phyloP scores from a whole-genome alignment of 1,140 invertebrate species.

The Pentalonia nigronervosa region DNA sequence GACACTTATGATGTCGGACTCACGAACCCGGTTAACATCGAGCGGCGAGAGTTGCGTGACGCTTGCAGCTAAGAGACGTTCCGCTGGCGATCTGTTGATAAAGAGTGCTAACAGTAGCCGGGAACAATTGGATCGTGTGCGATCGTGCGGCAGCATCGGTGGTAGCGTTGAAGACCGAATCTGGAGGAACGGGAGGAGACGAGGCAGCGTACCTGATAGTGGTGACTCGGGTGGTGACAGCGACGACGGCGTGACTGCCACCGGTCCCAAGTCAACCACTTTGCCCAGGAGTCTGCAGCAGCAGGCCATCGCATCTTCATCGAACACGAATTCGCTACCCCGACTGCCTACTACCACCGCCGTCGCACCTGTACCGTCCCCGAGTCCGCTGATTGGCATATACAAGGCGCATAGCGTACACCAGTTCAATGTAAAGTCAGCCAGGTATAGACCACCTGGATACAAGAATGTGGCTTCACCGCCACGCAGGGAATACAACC shows the following conservation, averaged over 20 bases:
- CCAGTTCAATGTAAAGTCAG: constrained; percentile 79
- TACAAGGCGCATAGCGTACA: constrained; percentile 75
- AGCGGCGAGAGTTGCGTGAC: constrained; percentile 72
- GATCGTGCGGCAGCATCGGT: constrained; percentile 83
- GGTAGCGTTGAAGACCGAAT: constrained; percentile 70
- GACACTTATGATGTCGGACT: constrained; percentile 81
- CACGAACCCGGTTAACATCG: constrained; percentile 73
- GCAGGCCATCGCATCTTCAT: constrained; percentile 63
- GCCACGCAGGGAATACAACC: constrained; percentile 62
- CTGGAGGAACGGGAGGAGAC: constrained; percentile 67
- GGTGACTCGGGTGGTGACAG: constrained; percentile 69
- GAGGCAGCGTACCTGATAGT: constrained; percentile 75
- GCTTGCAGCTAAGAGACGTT: constrained; percentile 77
- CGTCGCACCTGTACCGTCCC: constrained; percentile 65
- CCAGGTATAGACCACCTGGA: constrained; percentile 83
- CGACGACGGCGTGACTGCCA: constrained; percentile 66
- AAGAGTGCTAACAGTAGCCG: constrained; percentile 75
- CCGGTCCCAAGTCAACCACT: constrained; percentile 67
- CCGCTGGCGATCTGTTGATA: constrained; percentile 79
- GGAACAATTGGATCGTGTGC: constrained; percentile 76
- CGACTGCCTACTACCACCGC: constrained; percentile 66
- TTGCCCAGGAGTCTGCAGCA: constrained; percentile 72
- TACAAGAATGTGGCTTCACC: constrained; percentile 72
- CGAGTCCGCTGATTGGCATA: constrained; percentile 64
- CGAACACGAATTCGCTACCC: constrained; percentile 78